phyloP scores from a whole-genome alignment of 1,140 invertebrate genomes.

The Solenopsis fugax region DNA sequence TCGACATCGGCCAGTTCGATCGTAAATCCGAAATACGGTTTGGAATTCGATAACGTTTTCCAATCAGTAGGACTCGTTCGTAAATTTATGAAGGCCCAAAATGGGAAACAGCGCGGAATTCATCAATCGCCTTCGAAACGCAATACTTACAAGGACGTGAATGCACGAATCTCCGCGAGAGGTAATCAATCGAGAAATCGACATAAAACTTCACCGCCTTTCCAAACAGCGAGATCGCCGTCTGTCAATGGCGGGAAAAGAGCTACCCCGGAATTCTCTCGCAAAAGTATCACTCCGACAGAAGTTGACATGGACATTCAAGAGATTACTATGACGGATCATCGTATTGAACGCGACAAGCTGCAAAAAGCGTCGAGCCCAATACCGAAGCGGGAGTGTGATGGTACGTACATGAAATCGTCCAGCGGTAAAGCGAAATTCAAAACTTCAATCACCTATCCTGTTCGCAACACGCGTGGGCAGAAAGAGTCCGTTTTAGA shows the following conservation, averaged over 20 bases:
- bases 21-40: background rate
- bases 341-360: conserved; percentile 22
- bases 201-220: background rate
- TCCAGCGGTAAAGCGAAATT: background rate
- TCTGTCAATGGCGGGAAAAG: background rate
- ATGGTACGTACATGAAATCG: conserved; percentile 53
- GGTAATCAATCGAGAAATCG: background rate
- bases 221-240: background rate
- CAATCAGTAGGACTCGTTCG: conserved; percentile 64
- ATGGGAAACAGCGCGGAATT: background rate
- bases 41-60: conserved; percentile 27
- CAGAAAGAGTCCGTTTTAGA: conserved; percentile 42
- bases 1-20: background rate
- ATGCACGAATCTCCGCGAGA: background rate
- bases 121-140: conserved; percentile 7
- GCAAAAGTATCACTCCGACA: conserved; percentile 33
- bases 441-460: conserved; percentile 38
- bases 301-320: conserved; percentile 61
- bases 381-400: conserved; percentile 14
- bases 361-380: background rate
- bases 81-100: conserved; percentile 54
- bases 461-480: background rate
- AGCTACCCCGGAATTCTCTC: background rate
- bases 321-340: conserved; percentile 68
- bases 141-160: background rate